A percentile compares a stretch with the other conserved stretches of the same genome.
Evolutionary conservation across 2,113 vertebrate species (phyloP).

Genomic region (Todiramphus chloris): DNA sequence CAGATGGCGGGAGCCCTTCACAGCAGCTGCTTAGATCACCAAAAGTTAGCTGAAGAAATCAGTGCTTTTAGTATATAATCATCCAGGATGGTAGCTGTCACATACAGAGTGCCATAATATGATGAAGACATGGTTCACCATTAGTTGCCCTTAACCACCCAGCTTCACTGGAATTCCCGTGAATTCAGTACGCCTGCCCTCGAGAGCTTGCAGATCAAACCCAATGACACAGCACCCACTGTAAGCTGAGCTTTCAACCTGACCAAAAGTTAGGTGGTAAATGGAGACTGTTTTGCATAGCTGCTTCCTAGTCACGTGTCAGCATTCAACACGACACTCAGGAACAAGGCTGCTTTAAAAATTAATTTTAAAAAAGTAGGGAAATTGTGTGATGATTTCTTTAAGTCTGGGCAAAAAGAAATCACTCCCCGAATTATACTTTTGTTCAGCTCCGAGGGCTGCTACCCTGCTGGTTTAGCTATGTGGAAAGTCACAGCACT

Average conservation of each 20-base stretch:
- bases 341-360: background rate
- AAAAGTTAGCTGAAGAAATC: background rate
- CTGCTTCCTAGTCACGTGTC: background rate
- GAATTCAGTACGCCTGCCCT: background rate
- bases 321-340: background rate
- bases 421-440: background rate
- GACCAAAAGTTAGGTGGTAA: background rate
- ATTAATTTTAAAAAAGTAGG: background rate
- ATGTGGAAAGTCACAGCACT: background rate
- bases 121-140: background rate
- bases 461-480: background rate
- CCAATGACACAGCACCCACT: too few relatives aligned
- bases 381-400: background rate
- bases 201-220: background rate
- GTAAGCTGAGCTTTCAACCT: background rate
- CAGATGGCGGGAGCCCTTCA: background rate
- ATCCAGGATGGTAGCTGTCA: background rate
- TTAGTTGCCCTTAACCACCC: background rate
- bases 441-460: background rate
- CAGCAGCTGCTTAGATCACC: background rate
- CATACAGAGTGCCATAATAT: background rate
- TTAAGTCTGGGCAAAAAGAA: background rate
- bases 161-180: background rate
- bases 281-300: background rate
- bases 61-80: background rate